phyloP scores from a whole-genome alignment of 2,797 vertebrate species.

The Poecilia velifera region DNA sequence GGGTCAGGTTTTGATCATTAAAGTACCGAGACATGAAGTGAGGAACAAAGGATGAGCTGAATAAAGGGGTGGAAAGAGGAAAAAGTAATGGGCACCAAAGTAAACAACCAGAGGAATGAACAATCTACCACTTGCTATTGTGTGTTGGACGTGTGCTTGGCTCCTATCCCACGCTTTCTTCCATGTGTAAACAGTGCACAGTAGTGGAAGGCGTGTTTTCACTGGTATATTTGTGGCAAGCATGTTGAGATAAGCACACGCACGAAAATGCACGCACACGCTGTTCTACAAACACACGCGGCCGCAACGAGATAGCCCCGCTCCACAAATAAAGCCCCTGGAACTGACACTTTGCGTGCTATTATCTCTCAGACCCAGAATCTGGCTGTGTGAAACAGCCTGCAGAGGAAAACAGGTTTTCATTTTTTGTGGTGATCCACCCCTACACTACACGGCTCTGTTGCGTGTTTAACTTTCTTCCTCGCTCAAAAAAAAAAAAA shows the following conservation, averaged over 20 bases:
- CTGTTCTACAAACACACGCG: background rate
- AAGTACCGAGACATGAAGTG: conserved; percentile 33
- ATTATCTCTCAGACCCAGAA: background rate
- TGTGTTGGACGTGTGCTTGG: conserved; percentile 14
- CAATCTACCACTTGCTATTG: conserved; percentile 40
- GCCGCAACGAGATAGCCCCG: background rate
- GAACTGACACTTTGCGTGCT: background rate
- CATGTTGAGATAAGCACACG: conserved; percentile 28
- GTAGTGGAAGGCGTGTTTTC: conserved; percentile 73
- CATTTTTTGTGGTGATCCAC: conserved; percentile 1
- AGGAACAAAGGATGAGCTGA: conserved; percentile 38
- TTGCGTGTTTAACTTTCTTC: background rate
- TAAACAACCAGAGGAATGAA: conserved; percentile 60
- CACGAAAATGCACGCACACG: conserved; percentile 6
- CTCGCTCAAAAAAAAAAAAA: too few relatives aligned
- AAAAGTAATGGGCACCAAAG: conserved; percentile 58
- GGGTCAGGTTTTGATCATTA: conserved; percentile 60
- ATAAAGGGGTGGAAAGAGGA: conserved; percentile 54
- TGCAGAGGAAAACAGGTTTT: background rate
- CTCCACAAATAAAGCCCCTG: conserved; percentile 37
- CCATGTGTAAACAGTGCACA: conserved; percentile 36
- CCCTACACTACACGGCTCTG: background rate
- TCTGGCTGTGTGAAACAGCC: background rate
- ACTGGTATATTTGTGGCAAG: conserved; percentile 40
- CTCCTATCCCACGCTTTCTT: conserved; percentile 20